Evolutionary conservation across 2,888 invertebrate species (phyloP), one percentile per base, ranked within the genome.

Genomic region (Drosophila prolongata): DNA sequence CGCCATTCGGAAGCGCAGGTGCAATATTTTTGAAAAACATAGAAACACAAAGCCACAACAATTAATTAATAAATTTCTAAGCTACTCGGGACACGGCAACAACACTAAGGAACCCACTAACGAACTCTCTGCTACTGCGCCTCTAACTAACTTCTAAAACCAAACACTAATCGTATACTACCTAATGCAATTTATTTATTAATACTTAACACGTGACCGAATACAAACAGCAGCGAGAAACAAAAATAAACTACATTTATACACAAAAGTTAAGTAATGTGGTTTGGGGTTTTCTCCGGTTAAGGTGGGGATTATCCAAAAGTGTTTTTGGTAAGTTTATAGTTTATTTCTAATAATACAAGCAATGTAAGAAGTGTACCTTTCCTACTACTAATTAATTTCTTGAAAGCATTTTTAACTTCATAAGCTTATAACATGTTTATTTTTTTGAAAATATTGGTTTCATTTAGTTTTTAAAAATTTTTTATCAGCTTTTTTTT

Each of bases 41-140:
- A 49, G 2, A 49, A 24, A 68, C 19, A 50, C 19, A 37, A 14
- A 49, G 11, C 16, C 37, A 60, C 38, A 35, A 58, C 50, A 65
- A 65, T 50, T 59, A 42, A 47, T 44, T 8, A 47, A 67, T 64
- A 72, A 19, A 65, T 85, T 72, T 66, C 57, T 66, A 82, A 68
- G 56, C 44, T 58, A 57, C 44, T 69, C 42, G 61, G 46, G 38
- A 60, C 35, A 46, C 46, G 55, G 82, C 64, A 61, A 50, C 52
- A 27, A 30, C 62, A 58, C 27, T 24, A 58, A 54, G 53, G 47
- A 57, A 71, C 55, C 52, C 62, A 50, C 65, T 49, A 62, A 52
- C 46, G 40, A 85, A 83, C 75, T 83, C 61, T 77, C 67, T 83
- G 87, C 84, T 80, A 83, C 69, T 80, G 80, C 84, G 87, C 80